These are phyloP conservation scores for Lepilemur ruficaudatus DNA, from an alignment of 2,797 vertebrate genomes.

Conservation along the genomic window DNA sequence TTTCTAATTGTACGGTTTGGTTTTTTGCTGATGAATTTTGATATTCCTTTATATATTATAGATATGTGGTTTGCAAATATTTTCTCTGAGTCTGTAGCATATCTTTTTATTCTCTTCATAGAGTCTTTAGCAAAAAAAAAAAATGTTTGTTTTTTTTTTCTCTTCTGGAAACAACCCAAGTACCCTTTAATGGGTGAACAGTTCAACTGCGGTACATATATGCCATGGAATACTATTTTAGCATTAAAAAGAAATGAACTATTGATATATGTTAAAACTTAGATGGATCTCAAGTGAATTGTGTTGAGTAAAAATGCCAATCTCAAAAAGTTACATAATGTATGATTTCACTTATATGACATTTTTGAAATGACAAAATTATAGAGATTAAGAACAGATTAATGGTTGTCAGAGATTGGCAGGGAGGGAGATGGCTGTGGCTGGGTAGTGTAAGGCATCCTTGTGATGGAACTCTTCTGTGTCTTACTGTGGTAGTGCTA, in stretches of 20 bases:
- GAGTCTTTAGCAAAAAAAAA: not conserved
- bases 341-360: not conserved
- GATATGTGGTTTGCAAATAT: not conserved
- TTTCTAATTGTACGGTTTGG: not conserved
- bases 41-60: not conserved
- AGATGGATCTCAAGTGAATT: not conserved
- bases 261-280: not conserved
- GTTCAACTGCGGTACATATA: not conserved
- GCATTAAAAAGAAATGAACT: not conserved
- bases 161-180: not conserved
- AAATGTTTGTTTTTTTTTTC: not conserved
- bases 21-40: not conserved
- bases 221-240: not conserved
- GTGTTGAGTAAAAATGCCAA: not conserved
- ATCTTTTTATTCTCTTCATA: not conserved
- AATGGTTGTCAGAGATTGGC: not conserved
- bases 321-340: not conserved
- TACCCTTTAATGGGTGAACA: not conserved
- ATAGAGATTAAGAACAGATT: not conserved
- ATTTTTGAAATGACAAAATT: not conserved
- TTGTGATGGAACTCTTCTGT: not conserved
- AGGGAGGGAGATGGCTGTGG: too few species aligned
- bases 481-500: not conserved
- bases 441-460: not conserved
- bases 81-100: not conserved